Evolutionary conservation across 64 coral and sea anemone species (phyloP).

Genomic region (Pocillopora damicornis): DNA sequence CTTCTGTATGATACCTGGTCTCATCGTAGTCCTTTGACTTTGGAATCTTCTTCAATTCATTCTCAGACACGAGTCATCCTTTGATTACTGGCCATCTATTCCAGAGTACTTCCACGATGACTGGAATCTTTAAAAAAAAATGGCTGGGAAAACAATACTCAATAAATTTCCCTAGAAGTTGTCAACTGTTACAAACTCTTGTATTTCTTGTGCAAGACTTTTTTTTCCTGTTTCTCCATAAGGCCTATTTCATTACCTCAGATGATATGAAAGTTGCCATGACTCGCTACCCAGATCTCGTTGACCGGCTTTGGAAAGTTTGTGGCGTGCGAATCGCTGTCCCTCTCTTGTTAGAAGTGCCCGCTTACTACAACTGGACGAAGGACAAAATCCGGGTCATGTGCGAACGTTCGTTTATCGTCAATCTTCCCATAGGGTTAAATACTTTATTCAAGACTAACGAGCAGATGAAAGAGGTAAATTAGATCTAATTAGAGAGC

Average conservation of each 20-base stretch:
- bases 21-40: too few relatives aligned
- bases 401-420: constrained; percentile 87
- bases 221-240: not conserved
- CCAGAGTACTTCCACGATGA: too few relatives aligned
- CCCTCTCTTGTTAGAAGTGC: constrained; percentile 80
- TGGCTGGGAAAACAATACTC: too few relatives aligned
- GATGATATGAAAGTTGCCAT: constrained; percentile 65
- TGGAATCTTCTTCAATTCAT: too few relatives aligned
- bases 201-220: not conserved
- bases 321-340: constrained; percentile 88
- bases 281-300: constrained; percentile 45
- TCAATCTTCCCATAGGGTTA: constrained; percentile 36
- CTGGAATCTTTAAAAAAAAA: too few relatives aligned
- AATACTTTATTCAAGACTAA: constrained; percentile 38
- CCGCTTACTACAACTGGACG: constrained; percentile 84
- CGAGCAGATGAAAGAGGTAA: constrained; percentile 70
- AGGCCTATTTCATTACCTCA: constrained; percentile 84
- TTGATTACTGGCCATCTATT: too few relatives aligned
- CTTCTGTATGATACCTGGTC: too few relatives aligned
- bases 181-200: too few relatives aligned
- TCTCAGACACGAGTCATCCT: too few relatives aligned
- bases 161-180: too few relatives aligned
- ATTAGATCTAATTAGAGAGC: not conserved
- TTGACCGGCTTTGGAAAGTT: constrained; percentile 84
- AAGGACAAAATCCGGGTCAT: constrained; percentile 89